phyloP scores from a whole-genome alignment of 1,140 invertebrate genomes.

The Polypedilum pembai region DNA sequence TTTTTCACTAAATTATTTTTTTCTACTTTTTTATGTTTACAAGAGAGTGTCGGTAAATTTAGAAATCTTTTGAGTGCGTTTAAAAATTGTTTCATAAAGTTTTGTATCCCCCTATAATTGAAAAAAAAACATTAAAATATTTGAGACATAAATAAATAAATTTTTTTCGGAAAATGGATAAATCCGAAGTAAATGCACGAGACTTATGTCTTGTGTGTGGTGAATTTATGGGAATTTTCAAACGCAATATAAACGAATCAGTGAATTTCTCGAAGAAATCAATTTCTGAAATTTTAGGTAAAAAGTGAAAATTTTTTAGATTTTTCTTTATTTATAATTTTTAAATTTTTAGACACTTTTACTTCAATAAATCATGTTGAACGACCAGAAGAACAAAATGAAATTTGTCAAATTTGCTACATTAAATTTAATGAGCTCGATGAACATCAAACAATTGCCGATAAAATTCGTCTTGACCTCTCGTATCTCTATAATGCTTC shows the following conservation, averaged over 20 bases:
- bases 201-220: not conserved
- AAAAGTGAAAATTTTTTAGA: not conserved
- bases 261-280: not conserved
- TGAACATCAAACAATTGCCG: constrained; percentile 7
- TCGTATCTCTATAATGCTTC: not conserved
- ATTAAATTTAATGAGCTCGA: constrained; percentile 20
- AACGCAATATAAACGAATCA: not conserved
- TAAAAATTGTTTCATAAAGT: not conserved
- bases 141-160: not conserved
- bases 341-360: not conserved
- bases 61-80: not conserved
- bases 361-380: not conserved
- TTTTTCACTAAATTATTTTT: not conserved
- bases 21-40: constrained; percentile 9
- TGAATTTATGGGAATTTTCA: not conserved
- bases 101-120: not conserved
- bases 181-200: not conserved
- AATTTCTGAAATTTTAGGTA: not conserved
- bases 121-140: not conserved
- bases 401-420: constrained; percentile 1
- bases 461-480: not conserved
- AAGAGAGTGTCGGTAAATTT: not conserved
- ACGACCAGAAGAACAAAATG: not conserved
- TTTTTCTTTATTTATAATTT: not conserved
- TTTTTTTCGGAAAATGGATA: not conserved